Conservation (phyloP, 2,797 vertebrate species). For the Chaetophractus vellerosus region DNA sequence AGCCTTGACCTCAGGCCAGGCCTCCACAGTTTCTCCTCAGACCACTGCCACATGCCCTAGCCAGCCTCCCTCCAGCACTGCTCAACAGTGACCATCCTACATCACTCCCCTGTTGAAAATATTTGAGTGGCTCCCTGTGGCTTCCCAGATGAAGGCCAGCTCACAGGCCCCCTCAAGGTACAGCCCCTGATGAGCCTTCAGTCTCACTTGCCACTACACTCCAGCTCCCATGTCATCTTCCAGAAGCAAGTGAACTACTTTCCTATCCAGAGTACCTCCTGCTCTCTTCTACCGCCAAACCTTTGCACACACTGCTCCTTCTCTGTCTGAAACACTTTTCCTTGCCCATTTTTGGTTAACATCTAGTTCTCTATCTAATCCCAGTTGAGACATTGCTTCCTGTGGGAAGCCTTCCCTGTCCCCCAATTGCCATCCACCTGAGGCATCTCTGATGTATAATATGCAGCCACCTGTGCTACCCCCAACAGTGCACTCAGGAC, state of each 20-base stretch:
- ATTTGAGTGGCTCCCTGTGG: background rate
- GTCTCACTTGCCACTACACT: rapidly evolving
- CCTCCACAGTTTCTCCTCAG: background rate
- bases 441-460: background rate
- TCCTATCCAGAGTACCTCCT: background rate
- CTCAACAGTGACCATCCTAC: background rate
- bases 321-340: background rate
- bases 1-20: background rate
- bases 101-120: background rate
- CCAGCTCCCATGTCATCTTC: background rate
- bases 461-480: background rate
- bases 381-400: background rate
- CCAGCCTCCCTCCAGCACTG: background rate
- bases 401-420: background rate
- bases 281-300: background rate
- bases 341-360: background rate
- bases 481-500: background rate
- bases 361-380: background rate
- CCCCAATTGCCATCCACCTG: no score
- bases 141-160: background rate
- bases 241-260: rapidly evolving
- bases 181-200: background rate
- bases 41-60: rapidly evolving
- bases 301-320: background rate
- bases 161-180: background rate